phyloP scores from a whole-genome alignment of 2,797 vertebrate species.

The Pelochelys cantorii region DNA sequence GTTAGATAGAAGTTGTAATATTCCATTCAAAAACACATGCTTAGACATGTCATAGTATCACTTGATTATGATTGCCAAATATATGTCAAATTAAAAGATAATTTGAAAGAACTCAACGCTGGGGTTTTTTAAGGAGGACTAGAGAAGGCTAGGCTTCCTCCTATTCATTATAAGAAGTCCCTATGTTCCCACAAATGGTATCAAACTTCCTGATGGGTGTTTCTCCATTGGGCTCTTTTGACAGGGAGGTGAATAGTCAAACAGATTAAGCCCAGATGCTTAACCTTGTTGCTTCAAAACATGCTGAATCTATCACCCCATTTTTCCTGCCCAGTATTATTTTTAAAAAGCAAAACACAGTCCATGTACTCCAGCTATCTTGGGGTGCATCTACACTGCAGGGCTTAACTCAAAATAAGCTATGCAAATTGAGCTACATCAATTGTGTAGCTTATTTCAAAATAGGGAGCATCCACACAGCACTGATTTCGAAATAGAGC shows the following conservation, averaged over 20 bases:
- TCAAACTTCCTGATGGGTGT: not conserved
- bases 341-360: not conserved
- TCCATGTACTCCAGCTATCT: not conserved
- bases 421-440: too few relatives aligned
- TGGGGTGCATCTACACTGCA: too few relatives aligned
- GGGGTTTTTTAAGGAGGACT: not conserved
- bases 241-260: not conserved
- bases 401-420: too few relatives aligned
- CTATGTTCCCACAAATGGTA: not conserved
- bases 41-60: constrained; percentile 23
- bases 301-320: not conserved
- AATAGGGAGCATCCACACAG: too few relatives aligned
- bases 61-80: not conserved
- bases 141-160: not conserved
- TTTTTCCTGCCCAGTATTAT: not conserved
- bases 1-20: constrained; percentile 20
- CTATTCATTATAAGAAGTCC: not conserved
- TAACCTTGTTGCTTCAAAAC: not conserved
- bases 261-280: not conserved
- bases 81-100: constrained; percentile 8
- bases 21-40: not conserved
- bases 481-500: too few relatives aligned
- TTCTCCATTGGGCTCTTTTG: not conserved
- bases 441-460: too few relatives aligned
- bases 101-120: not conserved